phyloP scores from a whole-genome alignment of 2,797 vertebrate species.

The Craterocephalus amniculus region DNA sequence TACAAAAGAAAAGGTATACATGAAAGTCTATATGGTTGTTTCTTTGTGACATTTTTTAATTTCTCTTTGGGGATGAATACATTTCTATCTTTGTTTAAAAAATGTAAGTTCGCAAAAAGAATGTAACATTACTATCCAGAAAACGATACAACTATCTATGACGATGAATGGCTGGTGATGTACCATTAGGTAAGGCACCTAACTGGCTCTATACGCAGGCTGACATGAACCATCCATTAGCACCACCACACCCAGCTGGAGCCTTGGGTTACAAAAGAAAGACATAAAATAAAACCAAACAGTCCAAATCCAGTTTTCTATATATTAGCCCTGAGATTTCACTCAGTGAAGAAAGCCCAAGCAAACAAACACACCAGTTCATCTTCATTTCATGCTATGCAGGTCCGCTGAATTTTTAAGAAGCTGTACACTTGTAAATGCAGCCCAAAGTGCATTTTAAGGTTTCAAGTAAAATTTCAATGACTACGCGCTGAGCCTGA shows the following conservation, averaged over 20 bases:
- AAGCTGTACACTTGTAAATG: neutral
- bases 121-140: too few relatives aligned
- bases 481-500: conserved; percentile 4
- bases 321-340: neutral
- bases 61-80: too few relatives aligned
- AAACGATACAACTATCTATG: too few relatives aligned
- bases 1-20: neutral
- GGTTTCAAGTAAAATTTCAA: conserved; percentile 1
- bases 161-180: too few relatives aligned
- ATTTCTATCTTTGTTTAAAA: neutral
- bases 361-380: neutral
- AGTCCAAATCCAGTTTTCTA: too few relatives aligned
- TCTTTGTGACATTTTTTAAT: neutral
- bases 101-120: too few relatives aligned
- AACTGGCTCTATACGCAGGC: too few relatives aligned
- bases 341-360: neutral
- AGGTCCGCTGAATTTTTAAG: neutral
- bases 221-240: too few relatives aligned
- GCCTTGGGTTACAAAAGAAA: too few relatives aligned
- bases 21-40: neutral
- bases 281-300: too few relatives aligned
- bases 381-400: conserved; percentile 2
- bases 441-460: conserved; percentile 14
- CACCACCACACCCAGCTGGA: too few relatives aligned
- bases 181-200: too few relatives aligned